A percentile compares a stretch with the other conserved stretches of the same genome.
phyloP scores from a whole-genome alignment of 1,140 invertebrate species.

The Meloidogyne exigua region DNA sequence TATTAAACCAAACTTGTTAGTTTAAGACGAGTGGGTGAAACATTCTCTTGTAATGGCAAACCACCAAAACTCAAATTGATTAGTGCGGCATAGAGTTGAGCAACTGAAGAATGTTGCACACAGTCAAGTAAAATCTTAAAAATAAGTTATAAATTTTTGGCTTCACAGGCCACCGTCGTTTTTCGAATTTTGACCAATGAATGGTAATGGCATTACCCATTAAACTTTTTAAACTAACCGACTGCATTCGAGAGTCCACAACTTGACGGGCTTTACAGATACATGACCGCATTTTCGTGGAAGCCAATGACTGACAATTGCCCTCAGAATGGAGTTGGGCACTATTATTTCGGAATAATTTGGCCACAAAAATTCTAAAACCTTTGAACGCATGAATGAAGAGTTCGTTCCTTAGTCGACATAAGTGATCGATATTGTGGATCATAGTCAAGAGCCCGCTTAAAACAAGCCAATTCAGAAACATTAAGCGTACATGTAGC shows the following conservation, averaged over 20 bases:
- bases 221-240: neutral
- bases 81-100: conserved; percentile 43
- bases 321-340: conserved; percentile 40
- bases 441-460: conserved; percentile 42
- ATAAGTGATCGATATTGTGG: conserved; percentile 41
- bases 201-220: neutral
- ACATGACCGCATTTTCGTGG: conserved; percentile 36
- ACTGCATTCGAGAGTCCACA: conserved; percentile 45
- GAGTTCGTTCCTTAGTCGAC: conserved; percentile 36
- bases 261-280: conserved; percentile 50
- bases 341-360: conserved; percentile 6
- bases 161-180: neutral
- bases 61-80: conserved; percentile 31
- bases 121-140: conserved; percentile 34
- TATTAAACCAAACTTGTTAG: neutral
- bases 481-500: conserved; percentile 37
- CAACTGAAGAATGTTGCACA: conserved; percentile 35
- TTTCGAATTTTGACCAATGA: neutral
- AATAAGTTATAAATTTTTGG: neutral
- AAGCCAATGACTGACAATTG: conserved; percentile 29
- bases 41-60: neutral
- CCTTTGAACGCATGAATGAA: conserved; percentile 45
- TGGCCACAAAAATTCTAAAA: neutral
- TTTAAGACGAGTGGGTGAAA: neutral
- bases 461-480: conserved; percentile 44